Evolutionary conservation across 2,888 invertebrate genomes (phyloP), one percentile per base, ranked within the genome.

Genomic region (Amblyjoppa proteus): DNA sequence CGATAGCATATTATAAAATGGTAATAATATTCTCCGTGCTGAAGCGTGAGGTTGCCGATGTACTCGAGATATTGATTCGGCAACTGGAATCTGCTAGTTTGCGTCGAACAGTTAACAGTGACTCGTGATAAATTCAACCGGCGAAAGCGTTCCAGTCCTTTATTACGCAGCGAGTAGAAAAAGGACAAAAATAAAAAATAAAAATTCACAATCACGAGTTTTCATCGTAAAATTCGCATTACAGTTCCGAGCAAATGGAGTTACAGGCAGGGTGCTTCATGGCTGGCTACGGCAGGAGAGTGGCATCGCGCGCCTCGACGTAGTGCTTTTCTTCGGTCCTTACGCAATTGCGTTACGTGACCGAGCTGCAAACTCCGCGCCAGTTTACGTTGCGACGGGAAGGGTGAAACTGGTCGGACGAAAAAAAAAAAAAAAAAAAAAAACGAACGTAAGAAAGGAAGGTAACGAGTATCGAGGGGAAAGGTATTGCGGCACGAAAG

Each of bases 331-430:
- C 69, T 75, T 74, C 31, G 74, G 45, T 68, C 69, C 61, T 78
- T 70, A 81, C 83, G 79, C 81, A 75, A 69, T 78, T n/a, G 78
- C 49, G 78, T 85, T 81, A 81, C 85, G 85, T 81, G 81, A 78
- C 56, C 75, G 31, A 75, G 56, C 77, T 81, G 64, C 78, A 78
- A 74, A 64, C 64, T 45, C 38, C 66, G 81, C 49, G 69, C 45
- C 49, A 51, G 66, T 73, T 74, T 69, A 70, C 69, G 51, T 71
- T 66, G 38, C 28, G 31, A 56, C 73, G 31, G 58, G 73, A 61
- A 74, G 31, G 41, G 61, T 69, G 61, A 34, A 28, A 56, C 49
- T 45, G 38, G 51, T 6, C 16, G 66, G 20, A 51, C n/a, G 20
- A 6, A 11, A 61, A 13, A 70, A 51, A 70, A 41, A 9, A 51